Base-by-base conservation (phyloP, 2,888 invertebrate genomes). In the Stomorhina lunata region DNA sequence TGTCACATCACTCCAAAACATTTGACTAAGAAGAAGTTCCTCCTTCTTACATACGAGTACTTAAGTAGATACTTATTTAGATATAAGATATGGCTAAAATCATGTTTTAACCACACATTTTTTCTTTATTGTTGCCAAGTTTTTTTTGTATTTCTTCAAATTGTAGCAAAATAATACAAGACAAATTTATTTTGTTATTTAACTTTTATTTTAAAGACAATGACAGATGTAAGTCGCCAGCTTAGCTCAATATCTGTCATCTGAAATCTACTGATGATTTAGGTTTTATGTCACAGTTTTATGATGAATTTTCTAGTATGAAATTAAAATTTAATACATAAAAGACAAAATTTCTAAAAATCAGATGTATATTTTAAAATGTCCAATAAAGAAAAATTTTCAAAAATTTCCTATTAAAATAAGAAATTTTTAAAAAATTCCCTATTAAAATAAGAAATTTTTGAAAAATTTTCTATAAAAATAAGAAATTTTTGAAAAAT, bases 141-240 rank as follows among this genome's bases (percentile, higher is more conserved):
- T 32, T 17, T 40, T 27, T 27, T 20, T 22, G 4, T 2, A 22
- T 34, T 66, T 59, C 12, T 48, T 48, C 15, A 6, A 17, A 48
- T 45, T 59, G 59, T 48, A 17, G 15, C 2, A 45, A 12, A 25
- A 27, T 10, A 25, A 12, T 37, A 50, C 3, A 12, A 25, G 32
- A 53, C 6, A 34, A 34, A 20, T 34, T 65, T 37, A 48, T 37
- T 29, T 53, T 37, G 17, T 55, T 27, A 27, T 22, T 59, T 43
- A 25, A 27, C 27, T 63, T 43, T 63, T 27, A 4, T 59, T 55
- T 50, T 69, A 7, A 45, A 69, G 43, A 15, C 43, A 53, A 32
- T 55, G 53, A 77, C 55, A 32, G n/a, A n/a, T n/a, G n/a, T n/a
- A 63, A 77, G 69, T 63, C 69, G 29, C 61, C 61, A 61, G 63